Percentiles rank a stretch among this genome's conserved stretches.
Conservation (phyloP, 2,113 vertebrate genomes). For the Dipodomys spectabilis region DNA sequence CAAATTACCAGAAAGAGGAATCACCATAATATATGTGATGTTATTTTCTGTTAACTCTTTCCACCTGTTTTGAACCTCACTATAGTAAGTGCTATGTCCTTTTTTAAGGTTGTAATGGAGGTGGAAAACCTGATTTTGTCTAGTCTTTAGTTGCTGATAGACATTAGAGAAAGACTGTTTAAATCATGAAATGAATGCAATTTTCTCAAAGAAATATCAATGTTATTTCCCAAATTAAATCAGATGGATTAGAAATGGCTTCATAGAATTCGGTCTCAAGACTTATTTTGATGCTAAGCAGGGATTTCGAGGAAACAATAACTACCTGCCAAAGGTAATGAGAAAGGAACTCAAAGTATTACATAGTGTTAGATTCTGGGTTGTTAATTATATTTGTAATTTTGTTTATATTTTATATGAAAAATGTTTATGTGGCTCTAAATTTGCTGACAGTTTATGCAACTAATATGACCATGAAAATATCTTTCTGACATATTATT, state of each 20-base stretch:
- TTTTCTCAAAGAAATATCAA: not conserved
- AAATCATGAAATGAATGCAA: constrained; percentile 24
- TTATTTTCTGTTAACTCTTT: not conserved
- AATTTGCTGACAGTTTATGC: not conserved
- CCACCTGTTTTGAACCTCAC: not conserved
- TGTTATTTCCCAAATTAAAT: constrained; percentile 32
- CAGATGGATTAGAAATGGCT: constrained; percentile 20
- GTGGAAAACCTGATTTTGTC: constrained; percentile 6
- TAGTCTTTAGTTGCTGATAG: constrained; percentile 4
- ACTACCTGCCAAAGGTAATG: not conserved
- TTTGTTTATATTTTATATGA: not conserved
- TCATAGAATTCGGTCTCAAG: not conserved
- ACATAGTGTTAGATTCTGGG: not conserved
- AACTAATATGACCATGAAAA: constrained; percentile 29
- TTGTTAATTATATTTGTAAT: not conserved
- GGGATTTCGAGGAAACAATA: not conserved
- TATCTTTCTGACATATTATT: not conserved
- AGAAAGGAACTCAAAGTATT: not conserved
- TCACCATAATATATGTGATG: not conserved
- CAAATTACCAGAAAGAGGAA: not conserved
- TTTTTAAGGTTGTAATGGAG: constrained; percentile 44
- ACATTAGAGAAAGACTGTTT: not conserved
- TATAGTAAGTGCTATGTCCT: not conserved
- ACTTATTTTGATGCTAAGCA: constrained; percentile 11
- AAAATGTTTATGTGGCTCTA: constrained; percentile 7